Evolutionary conservation across 1,140 invertebrate genomes (phyloP), one percentile per base, ranked within the genome.

Genomic region (Lordiphosa collinella): DNA sequence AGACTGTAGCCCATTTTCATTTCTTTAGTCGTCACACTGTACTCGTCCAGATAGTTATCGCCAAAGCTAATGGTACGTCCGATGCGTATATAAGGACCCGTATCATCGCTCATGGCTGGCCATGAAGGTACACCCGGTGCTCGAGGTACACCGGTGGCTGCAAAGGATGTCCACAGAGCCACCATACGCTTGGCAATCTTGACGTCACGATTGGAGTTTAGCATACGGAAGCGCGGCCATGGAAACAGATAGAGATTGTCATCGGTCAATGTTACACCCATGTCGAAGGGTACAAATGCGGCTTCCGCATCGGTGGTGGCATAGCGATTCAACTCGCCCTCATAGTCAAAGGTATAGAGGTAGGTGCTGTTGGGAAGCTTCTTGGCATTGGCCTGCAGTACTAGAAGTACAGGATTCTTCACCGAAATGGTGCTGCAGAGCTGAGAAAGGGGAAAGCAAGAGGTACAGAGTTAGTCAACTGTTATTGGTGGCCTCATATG

Each of bases 231-330:
- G 3, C 74, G 60, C 0, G 88, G 88, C 88, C 88, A 89, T n/a
- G 87, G 88, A 57, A 89, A 89, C n/a, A 89, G 51, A 36, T 89
- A 89, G n/a, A 89, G 67, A 51, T 89, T 89, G 37, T 89, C 88
- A 34, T 89, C 87, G 37, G 87, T 88, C 25, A 89, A 52, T 3
- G 82, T 86, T 14, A 88, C 80, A 7, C 88, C 88, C 56, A 87
- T 71, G 38, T 86, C 84, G 48, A 89, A 89, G 56, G 87, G 88
- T 40, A 76, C 55, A 29, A 73, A 71, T 2, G 49, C 48, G 4
- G 70, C 59, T 31, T 78, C 74, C 2, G 74, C 62, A 0, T 63
- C 67, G 11, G 22, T 37, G 9, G 52, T 71, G 0, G 66, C 58
- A 47, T 88, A 88, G 9, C 87, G 70, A 29, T 86, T 88, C 34